phyloP scores from a whole-genome alignment of 1,140 invertebrate species.

The Pemphigus obesinymphae region DNA sequence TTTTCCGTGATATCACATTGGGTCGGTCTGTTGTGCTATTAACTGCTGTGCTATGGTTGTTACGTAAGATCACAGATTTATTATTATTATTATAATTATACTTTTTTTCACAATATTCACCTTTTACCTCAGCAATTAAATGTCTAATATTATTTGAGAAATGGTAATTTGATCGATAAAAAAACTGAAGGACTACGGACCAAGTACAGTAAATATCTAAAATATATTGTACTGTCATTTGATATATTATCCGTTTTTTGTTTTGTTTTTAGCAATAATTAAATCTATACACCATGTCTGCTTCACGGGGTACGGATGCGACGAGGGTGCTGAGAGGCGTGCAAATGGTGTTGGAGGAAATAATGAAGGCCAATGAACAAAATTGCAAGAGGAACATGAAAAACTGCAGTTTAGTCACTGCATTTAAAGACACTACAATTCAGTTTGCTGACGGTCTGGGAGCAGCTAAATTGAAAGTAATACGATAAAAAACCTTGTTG shows the following conservation, averaged over 20 bases:
- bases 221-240: background rate
- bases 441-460: background rate
- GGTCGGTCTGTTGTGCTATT: background rate
- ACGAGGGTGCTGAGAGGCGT: background rate
- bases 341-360: conserved; percentile 9
- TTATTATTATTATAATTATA: too few relatives aligned
- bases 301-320: background rate
- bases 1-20: background rate
- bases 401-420: conserved; percentile 1
- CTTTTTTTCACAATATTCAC: background rate
- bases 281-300: background rate
- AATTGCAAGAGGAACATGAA: background rate
- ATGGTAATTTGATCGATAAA: background rate
- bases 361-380: background rate
- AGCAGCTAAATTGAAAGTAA: conserved; percentile 27
- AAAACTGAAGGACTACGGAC: background rate
- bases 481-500: background rate
- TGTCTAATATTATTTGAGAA: background rate
- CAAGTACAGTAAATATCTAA: background rate
- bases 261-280: background rate
- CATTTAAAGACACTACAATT: conserved; percentile 11
- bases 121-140: background rate
- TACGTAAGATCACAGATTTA: too few relatives aligned
- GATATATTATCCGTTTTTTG: background rate
- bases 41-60: too few relatives aligned